phyloP scores from a whole-genome alignment of 2,113 vertebrate species.

The Anolis carolinensis region DNA sequence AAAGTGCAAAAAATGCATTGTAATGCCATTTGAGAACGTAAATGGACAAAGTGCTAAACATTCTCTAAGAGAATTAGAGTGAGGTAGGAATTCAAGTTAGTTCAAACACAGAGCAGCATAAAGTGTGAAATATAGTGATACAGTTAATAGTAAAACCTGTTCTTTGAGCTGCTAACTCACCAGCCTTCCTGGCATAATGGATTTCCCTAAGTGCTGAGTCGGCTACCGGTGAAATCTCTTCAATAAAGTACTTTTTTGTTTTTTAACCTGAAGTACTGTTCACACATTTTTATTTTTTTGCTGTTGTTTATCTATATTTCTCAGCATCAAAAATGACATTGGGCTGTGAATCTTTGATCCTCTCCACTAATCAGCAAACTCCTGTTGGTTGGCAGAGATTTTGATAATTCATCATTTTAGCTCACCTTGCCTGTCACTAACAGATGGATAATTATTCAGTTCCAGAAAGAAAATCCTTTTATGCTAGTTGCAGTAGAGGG shows the following conservation, averaged over 20 bases:
- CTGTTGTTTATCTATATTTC: background rate
- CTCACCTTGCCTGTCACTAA: background rate
- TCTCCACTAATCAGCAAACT: background rate
- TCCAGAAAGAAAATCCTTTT: conserved; percentile 1
- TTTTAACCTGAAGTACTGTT: too few relatives aligned
- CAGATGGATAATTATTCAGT: conserved; percentile 11
- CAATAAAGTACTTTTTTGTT: too few relatives aligned
- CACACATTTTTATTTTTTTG: background rate
- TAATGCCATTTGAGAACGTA: too few relatives aligned
- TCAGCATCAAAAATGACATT: background rate
- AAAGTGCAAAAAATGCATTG: too few relatives aligned
- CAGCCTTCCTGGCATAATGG: background rate
- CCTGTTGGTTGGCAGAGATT: background rate
- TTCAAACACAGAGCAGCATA: too few relatives aligned
- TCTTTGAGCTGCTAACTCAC: too few relatives aligned
- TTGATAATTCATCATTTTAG: background rate
- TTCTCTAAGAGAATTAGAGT: too few relatives aligned
- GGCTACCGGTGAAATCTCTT: too few relatives aligned
- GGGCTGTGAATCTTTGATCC: background rate
- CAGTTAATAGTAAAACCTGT: too few relatives aligned
- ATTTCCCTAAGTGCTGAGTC: background rate
- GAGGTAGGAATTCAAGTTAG: too few relatives aligned
- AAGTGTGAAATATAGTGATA: too few relatives aligned
- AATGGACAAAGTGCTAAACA: too few relatives aligned
- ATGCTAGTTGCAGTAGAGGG: background rate